Evolutionary conservation across 2,797 vertebrate species (phyloP).

Genomic region (Tokudaia muenninki): DNA sequence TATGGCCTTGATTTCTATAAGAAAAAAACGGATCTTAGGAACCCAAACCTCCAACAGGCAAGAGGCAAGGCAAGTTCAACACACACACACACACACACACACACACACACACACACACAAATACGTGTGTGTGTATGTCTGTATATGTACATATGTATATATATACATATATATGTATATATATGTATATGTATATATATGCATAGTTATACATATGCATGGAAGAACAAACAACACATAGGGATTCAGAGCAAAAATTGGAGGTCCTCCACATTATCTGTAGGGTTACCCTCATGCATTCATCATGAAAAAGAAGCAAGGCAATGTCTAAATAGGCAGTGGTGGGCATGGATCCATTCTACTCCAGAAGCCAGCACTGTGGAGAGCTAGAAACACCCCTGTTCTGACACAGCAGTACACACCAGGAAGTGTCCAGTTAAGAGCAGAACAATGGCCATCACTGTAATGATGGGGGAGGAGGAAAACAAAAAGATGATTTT

Average conservation of each 20-base stretch:
- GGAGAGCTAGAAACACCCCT: neutral
- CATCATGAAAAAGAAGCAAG: neutral
- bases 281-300: neutral
- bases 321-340: neutral
- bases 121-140: neutral
- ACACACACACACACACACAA: too few relatives aligned
- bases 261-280: too few relatives aligned
- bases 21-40: neutral
- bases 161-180: fast-evolving
- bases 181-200: too few relatives aligned
- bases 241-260: neutral
- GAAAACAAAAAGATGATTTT: neutral
- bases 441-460: neutral
- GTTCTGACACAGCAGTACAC: neutral
- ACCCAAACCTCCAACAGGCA: neutral
- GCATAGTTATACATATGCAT: too few relatives aligned
- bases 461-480: neutral
- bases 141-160: fast-evolving
- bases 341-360: neutral
- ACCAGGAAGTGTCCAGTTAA: neutral
- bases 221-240: neutral
- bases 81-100: neutral
- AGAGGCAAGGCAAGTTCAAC: neutral
- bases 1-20: neutral
- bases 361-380: neutral